A percentile compares a stretch with the other conserved stretches of the same genome.
phyloP scores from a whole-genome alignment of 2,888 invertebrate genomes.

The Dolichomitus sp. region DNA sequence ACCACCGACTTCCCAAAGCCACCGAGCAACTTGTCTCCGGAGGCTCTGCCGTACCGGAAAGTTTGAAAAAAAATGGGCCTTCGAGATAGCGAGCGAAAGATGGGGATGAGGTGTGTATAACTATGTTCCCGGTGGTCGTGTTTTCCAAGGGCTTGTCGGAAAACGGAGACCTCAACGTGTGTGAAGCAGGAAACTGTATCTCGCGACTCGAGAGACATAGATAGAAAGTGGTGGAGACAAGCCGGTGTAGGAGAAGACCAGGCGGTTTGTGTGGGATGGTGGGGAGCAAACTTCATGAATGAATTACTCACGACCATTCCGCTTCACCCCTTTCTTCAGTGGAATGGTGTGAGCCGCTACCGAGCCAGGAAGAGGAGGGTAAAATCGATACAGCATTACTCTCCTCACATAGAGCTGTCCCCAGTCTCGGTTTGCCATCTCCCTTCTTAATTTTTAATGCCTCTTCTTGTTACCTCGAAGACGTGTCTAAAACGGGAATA shows the following conservation, averaged over 20 bases:
- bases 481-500: conserved; percentile 42
- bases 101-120: conserved; percentile 11
- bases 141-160: neutral
- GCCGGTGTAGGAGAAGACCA: conserved; percentile 22
- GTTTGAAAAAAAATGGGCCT: conserved; percentile 30
- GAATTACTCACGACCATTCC: conserved; percentile 56
- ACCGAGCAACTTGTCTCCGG: conserved; percentile 27
- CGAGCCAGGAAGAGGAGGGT: neutral
- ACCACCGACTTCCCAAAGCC: conserved; percentile 17
- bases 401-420: conserved; percentile 10
- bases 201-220: conserved; percentile 4
- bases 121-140: conserved; percentile 7
- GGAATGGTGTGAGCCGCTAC: conserved; percentile 25
- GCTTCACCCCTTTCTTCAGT: conserved; percentile 39
- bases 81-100: conserved; percentile 17
- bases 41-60: conserved; percentile 7
- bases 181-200: conserved; percentile 11
- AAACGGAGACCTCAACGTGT: conserved; percentile 27
- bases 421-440: conserved; percentile 25
- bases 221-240: conserved; percentile 26
- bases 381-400: conserved; percentile 49
- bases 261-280: conserved; percentile 29
- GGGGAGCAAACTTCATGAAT: conserved; percentile 59
- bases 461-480: conserved; percentile 31
- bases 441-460: conserved; percentile 37